These are phyloP conservation scores for Drosophila paulistorum DNA, from an alignment of 1,140 invertebrate genomes.

Conservation along the genomic window DNA sequence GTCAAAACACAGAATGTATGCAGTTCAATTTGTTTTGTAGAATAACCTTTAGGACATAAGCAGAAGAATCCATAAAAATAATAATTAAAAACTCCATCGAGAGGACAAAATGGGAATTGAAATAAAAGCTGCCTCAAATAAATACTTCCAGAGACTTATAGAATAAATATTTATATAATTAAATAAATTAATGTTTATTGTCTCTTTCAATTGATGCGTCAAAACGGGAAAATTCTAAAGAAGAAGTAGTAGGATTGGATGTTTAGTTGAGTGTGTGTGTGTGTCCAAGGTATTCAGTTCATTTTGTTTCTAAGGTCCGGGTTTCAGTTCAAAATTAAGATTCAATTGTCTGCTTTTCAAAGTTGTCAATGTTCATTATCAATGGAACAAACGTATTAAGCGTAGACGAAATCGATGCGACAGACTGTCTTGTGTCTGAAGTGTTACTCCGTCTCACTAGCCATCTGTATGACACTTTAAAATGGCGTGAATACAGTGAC, in stretches of 20 bases:
- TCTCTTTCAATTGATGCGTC: constrained; percentile 58
- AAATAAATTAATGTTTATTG: constrained; percentile 69
- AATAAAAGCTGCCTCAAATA: constrained; percentile 45
- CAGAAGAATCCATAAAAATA: constrained; percentile 34
- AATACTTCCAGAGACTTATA: not conserved
- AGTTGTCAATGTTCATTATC: constrained; percentile 78
- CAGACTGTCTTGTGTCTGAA: constrained; percentile 25
- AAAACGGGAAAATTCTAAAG: constrained; percentile 30
- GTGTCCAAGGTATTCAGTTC: not conserved
- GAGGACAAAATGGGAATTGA: constrained; percentile 17
- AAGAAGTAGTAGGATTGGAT: too few relatives aligned
- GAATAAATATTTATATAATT: constrained; percentile 15
- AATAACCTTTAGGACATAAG: not conserved
- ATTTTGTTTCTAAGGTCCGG: constrained; percentile 4
- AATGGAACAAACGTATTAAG: constrained; percentile 69
- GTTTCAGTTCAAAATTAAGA: constrained; percentile 63
- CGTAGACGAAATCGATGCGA: constrained; percentile 57
- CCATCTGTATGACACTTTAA: not conserved
- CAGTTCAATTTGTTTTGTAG: too few relatives aligned
- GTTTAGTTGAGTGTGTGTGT: not conserved
- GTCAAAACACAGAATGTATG: too few relatives aligned
- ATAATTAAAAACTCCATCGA: constrained; percentile 3
- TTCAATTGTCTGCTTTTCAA: constrained; percentile 78
- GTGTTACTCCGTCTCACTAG: constrained; percentile 5
- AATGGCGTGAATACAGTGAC: constrained; percentile 7